Percentiles rank a stretch among this genome's conserved stretches.
Conservation (phyloP, 2,797 vertebrate species). For the Crocidura indochinensis region DNA sequence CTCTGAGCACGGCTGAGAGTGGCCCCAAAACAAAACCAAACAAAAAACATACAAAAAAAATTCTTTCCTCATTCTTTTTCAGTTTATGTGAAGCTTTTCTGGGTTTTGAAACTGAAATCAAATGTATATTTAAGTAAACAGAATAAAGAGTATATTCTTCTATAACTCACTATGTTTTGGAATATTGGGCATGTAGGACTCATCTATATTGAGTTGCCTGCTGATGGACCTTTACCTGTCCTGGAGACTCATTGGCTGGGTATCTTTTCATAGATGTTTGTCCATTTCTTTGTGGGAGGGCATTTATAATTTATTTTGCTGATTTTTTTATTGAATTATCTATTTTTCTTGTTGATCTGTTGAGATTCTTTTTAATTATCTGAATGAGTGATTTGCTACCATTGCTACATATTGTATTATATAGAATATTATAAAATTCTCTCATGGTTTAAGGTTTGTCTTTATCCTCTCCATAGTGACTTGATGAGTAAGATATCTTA, state of each 20-base stretch:
- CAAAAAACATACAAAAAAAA: no score
- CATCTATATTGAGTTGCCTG: not conserved
- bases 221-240: not conserved
- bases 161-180: slow-evolving; percentile 26
- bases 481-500: not conserved
- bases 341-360: slow-evolving; percentile 44
- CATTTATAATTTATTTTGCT: not conserved
- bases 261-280: no score
- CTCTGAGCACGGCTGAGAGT: no score
- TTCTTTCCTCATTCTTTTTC: not conserved
- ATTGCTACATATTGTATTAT: not conserved
- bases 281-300: not conserved
- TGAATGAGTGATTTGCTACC: not conserved
- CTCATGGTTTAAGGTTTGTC: not conserved
- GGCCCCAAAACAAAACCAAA: no score
- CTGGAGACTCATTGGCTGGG: no score
- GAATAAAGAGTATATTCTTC: not conserved
- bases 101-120: not conserved
- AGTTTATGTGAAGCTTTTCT: not conserved
- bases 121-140: not conserved
- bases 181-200: not conserved
- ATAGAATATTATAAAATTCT: not conserved
- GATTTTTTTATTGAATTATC: slow-evolving; percentile 39
- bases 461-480: not conserved
- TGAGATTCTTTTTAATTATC: not conserved